These are phyloP conservation scores for Euphysa ruthae DNA, from an alignment of 30 jellyfish, hydroid and myxozoan species.

Conservation along the genomic window DNA sequence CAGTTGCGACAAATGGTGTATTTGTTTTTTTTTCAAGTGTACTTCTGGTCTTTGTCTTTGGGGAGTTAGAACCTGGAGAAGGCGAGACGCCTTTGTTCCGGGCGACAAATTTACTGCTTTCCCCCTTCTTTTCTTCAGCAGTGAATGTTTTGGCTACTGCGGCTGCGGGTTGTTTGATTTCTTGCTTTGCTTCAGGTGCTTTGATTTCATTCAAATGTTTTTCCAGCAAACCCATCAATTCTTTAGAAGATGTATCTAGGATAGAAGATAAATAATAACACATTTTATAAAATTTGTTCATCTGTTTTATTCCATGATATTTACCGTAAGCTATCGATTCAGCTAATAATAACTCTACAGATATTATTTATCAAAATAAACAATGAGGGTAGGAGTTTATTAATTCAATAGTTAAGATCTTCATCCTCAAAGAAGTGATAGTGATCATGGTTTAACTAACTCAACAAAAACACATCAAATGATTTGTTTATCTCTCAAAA, in stretches of 20 bases:
- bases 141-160: neutral
- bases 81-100: constrained; percentile 7
- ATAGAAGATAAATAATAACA: too few relatives aligned
- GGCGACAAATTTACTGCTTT: constrained; percentile 28
- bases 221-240: constrained; percentile 82
- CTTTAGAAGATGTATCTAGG: constrained; percentile 91
- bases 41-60: constrained; percentile 16
- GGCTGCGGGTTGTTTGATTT: constrained; percentile 27
- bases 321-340: too few relatives aligned
- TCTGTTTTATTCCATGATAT: too few relatives aligned
- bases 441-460: too few relatives aligned
- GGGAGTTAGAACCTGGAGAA: constrained; percentile 1
- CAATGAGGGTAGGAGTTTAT: too few relatives aligned
- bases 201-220: constrained; percentile 76
- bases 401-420: too few relatives aligned
- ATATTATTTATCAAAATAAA: too few relatives aligned
- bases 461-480: too few relatives aligned
- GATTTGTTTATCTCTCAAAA: too few relatives aligned
- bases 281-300: too few relatives aligned
- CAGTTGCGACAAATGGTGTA: constrained; percentile 34
- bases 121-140: constrained; percentile 29
- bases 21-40: constrained; percentile 3
- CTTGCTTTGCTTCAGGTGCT: constrained; percentile 31
- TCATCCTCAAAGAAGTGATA: too few relatives aligned
- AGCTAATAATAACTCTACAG: too few relatives aligned